Evolutionary conservation across 2,797 vertebrate species (phyloP).

Genomic region (Pangasius djambal): DNA sequence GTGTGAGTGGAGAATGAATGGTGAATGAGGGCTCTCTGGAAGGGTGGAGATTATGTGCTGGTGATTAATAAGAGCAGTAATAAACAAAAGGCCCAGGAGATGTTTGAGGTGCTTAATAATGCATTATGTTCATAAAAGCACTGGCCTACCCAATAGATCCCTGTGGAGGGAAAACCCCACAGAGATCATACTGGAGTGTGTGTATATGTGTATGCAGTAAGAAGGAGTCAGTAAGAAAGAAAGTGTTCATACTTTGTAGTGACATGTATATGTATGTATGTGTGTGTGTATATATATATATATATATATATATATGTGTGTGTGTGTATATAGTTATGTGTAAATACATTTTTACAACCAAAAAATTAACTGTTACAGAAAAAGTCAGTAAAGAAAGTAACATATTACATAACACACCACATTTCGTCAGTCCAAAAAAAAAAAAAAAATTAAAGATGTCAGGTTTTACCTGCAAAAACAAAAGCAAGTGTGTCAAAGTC

Average conservation of each 20-base stretch:
- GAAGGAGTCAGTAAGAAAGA: background rate
- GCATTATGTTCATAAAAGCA: constrained; percentile 86
- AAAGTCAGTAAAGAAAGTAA: background rate
- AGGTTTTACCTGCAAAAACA: background rate
- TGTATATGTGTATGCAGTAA: constrained; percentile 33
- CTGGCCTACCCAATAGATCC: constrained; percentile 77
- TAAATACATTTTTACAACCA: too few relatives aligned
- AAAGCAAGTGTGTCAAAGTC: background rate
- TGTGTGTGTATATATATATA: background rate
- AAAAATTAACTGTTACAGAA: too few relatives aligned
- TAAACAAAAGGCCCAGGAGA: constrained; percentile 86
- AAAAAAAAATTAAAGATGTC: background rate
- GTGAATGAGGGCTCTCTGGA: constrained; percentile 78
- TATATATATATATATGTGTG: background rate
- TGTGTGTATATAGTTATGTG: too few relatives aligned
- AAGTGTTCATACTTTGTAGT: background rate
- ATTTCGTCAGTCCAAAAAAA: background rate
- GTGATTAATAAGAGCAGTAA: constrained; percentile 87
- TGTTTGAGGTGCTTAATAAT: constrained; percentile 88
- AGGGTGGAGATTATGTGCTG: constrained; percentile 78
- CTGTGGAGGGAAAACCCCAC: constrained; percentile 74
- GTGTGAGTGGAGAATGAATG: constrained; percentile 70
- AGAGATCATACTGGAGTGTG: constrained; percentile 61
- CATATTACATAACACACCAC: background rate
- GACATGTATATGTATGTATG: background rate